Conservation (phyloP, 2,888 invertebrate species). For the Tanytarsus gracilentus region DNA sequence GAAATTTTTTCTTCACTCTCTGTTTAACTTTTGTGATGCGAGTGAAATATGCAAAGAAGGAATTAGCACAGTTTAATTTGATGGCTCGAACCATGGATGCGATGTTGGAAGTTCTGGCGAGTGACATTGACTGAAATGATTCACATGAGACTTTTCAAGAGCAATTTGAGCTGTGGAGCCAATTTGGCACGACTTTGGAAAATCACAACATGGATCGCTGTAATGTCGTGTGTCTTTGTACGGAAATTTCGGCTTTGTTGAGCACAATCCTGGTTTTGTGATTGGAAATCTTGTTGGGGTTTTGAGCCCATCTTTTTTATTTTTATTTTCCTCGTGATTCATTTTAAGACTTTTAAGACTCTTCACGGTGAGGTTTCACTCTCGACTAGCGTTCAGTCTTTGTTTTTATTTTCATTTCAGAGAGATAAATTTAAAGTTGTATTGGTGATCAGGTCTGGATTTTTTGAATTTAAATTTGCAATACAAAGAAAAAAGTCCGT, state of each 20-base stretch:
- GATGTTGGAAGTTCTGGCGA: not conserved
- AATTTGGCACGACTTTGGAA: not conserved
- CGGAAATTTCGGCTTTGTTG: not conserved
- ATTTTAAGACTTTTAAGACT: not conserved
- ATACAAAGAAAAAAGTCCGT: not conserved
- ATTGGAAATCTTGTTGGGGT: not conserved
- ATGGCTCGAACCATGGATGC: constrained; percentile 8
- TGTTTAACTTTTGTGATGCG: not conserved
- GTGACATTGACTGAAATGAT: not conserved
- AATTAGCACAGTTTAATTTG: not conserved
- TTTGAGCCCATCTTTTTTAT: not conserved
- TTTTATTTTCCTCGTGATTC: not conserved
- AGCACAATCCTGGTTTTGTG: not conserved
- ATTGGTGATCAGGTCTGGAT: too few species aligned
- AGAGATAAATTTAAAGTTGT: too few species aligned
- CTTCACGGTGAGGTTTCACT: constrained; percentile 2
- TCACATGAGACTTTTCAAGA: not conserved
- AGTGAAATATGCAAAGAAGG: not conserved
- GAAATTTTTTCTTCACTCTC: not conserved
- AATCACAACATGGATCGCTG: not conserved
- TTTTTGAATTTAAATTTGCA: not conserved
- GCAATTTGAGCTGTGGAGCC: not conserved
- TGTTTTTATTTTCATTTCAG: not conserved
- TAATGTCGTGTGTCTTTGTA: constrained; percentile 8
- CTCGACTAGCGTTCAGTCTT: constrained; percentile 7